Evolutionary conservation across 1,140 invertebrate species (phyloP).

Genomic region (Drepana arcuata): DNA sequence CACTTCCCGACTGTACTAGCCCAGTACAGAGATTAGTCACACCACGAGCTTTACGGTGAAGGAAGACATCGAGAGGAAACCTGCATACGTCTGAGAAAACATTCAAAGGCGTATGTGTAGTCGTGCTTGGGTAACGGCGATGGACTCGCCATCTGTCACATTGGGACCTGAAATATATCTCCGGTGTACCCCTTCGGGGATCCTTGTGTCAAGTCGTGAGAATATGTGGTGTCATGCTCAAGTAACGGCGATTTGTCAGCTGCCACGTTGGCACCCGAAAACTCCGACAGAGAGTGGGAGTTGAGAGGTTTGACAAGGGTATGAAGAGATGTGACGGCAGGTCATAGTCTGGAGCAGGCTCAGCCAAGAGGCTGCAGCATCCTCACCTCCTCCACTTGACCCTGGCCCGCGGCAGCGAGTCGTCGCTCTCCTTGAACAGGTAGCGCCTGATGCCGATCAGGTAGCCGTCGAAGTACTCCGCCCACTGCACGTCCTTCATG

Average conservation of each 20-base stretch:
- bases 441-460: slow-evolving; percentile 73
- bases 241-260: no score
- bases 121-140: no score
- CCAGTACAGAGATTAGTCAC: no score
- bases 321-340: neutral
- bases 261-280: neutral
- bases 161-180: no score
- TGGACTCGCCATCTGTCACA: no score
- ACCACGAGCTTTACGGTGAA: no score
- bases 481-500: slow-evolving; percentile 79
- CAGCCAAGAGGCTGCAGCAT: neutral
- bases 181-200: no score
- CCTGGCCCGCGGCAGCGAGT: slow-evolving; percentile 75
- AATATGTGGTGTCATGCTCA: no score
- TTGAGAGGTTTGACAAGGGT: neutral
- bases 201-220: no score
- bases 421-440: slow-evolving; percentile 80
- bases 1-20: no score
- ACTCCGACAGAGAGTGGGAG: neutral
- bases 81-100: neutral
- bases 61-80: neutral
- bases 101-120: neutral
- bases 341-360: neutral
- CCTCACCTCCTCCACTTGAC: slow-evolving; percentile 73
- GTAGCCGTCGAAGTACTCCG: slow-evolving; percentile 72